A percentile compares a stretch with the other conserved stretches of the same genome.
Conservation (phyloP, 2,113 vertebrate genomes). For the Notarius quadriscutis region DNA sequence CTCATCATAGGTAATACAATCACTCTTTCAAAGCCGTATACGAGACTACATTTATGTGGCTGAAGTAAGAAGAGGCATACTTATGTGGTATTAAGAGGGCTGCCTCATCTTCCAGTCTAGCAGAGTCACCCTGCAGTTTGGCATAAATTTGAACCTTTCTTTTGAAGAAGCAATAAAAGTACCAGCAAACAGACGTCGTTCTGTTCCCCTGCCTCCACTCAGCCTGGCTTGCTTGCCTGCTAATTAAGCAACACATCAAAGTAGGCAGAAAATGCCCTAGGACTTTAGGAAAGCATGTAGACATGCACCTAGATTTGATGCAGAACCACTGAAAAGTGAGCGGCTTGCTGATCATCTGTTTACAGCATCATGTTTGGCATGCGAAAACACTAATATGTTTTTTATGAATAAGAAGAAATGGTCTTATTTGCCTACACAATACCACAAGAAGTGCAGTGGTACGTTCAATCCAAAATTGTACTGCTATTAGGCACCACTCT, state of each 20-base stretch:
- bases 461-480: neutral
- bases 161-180: slow-evolving; percentile 70
- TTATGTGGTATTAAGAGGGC: slow-evolving; percentile 48
- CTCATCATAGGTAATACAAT: slow-evolving; percentile 30
- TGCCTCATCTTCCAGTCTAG: slow-evolving; percentile 21
- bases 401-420: neutral
- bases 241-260: slow-evolving; percentile 66
- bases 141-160: slow-evolving; percentile 38
- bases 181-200: slow-evolving; percentile 58
- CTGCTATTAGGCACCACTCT: neutral
- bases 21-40: slow-evolving; percentile 49
- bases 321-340: slow-evolving; percentile 11
- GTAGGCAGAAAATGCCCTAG: slow-evolving; percentile 39
- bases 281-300: slow-evolving; percentile 30
- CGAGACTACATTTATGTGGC: slow-evolving; percentile 6
- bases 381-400: neutral
- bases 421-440: neutral
- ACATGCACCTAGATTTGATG: slow-evolving; percentile 33
- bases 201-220: slow-evolving; percentile 44
- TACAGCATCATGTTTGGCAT: neutral
- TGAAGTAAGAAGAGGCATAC: slow-evolving; percentile 48
- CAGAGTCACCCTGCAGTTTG: slow-evolving; percentile 32
- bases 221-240: slow-evolving; percentile 53
- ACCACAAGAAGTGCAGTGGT: too few species aligned
- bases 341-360: slow-evolving; percentile 9